phyloP scores from a whole-genome alignment of 2,113 vertebrate genomes.

The Heteronetta atricapilla region DNA sequence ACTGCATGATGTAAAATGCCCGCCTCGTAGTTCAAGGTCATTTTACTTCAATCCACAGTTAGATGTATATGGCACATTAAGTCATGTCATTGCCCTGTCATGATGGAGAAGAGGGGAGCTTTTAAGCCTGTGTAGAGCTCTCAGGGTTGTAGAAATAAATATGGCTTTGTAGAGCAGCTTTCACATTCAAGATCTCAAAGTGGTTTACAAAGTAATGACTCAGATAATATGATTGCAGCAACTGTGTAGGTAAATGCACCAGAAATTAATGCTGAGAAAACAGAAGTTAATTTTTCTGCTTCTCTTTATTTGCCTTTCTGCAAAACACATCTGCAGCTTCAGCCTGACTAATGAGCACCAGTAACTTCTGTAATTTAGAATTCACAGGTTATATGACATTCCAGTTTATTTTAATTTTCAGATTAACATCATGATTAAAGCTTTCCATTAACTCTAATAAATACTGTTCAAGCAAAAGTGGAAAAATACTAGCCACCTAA shows the following conservation, averaged over 20 bases:
- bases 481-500: background rate
- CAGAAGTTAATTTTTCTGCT: background rate
- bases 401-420: slow-evolving; percentile 28
- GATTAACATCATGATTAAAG: slow-evolving; percentile 48
- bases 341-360: slow-evolving; percentile 11
- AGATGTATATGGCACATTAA: slow-evolving; percentile 36
- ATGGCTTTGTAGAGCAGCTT: slow-evolving; percentile 25
- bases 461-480: background rate
- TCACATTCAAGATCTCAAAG: background rate
- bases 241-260: background rate
- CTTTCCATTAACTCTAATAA: slow-evolving; percentile 13
- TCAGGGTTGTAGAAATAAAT: slow-evolving; percentile 14
- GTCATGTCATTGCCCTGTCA: slow-evolving; percentile 3
- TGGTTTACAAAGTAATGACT: slow-evolving; percentile 51
- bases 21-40: slow-evolving; percentile 53
- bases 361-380: slow-evolving; percentile 16
- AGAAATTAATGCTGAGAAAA: slow-evolving; percentile 32
- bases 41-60: slow-evolving; percentile 10
- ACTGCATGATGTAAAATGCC: slow-evolving; percentile 9
- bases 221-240: slow-evolving; percentile 31
- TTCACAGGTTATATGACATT: background rate
- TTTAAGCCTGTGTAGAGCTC: slow-evolving; percentile 34
- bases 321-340: background rate
- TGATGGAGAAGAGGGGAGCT: background rate
- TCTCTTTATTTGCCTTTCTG: slow-evolving; percentile 20